Evolutionary conservation across 2,888 invertebrate genomes (phyloP), one percentile per base, ranked within the genome.

Genomic region (Ephialtes manifestator): DNA sequence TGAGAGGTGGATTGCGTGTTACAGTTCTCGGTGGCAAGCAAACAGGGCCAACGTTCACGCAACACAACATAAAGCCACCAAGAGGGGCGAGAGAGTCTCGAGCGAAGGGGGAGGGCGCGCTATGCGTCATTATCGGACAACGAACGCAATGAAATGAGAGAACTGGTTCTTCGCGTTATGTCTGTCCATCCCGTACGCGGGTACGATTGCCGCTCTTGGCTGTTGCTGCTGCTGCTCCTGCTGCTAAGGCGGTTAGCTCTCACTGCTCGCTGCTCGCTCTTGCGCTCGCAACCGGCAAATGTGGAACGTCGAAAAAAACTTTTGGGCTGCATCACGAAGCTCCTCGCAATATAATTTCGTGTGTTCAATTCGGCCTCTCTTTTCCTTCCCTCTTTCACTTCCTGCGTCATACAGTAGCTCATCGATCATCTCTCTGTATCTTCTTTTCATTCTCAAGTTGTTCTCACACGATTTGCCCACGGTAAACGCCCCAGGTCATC

Each of bases 61-160:
- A 24, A 48, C 46, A 31, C 53, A 18, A 39, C 51, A 46, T 24
- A 71, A 74, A 79, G 63, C 76, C 75, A 53, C 48, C 48, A 13
- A 65, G 51, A 28, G 48, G 24, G 55, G 28, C 46, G 46, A 31
- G 58, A 71, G 71, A 71, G 28, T 53, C 67, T 67, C 60, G 58
- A 53, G 58, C 70, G 71, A 81, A 87, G 84, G 87, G 86, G 89
- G 87, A 84, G 87, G 89, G 89, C 90, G 88, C 89, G 91, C 92
- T 93, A 93, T 92, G 93, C 93, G 92, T 94, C 94, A 94, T 94
- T 94, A 94, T 94, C 94, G 94, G 94, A 93, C 94, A 94, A 94
- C 94, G 94, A 94, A 94, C 94, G 94, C 93, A 93, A 94, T 93
- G 94, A 93, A 94, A 94, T 92, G 94, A 93, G 93, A 93, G 93